A percentile compares a stretch with the other conserved stretches of the same genome.
Conservation (phyloP, 2,797 vertebrate species). For the Leuciscus waleckii region DNA sequence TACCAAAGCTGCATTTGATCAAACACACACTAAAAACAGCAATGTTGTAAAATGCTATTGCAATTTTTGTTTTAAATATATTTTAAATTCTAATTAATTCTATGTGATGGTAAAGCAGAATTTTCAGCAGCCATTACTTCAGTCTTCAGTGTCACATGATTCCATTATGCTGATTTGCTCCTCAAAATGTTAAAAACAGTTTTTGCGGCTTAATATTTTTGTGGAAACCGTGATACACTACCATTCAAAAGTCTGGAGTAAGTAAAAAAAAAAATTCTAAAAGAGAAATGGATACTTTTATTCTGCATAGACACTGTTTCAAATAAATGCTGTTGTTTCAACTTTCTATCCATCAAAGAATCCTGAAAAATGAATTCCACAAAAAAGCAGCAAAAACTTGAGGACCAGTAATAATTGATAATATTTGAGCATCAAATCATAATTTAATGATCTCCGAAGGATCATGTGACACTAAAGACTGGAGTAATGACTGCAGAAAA, state of each 20-base stretch:
- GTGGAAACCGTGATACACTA: neutral
- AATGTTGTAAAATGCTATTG: neutral
- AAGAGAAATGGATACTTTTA: neutral
- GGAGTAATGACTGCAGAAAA: neutral
- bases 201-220: neutral
- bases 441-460: neutral
- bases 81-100: neutral
- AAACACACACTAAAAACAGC: neutral
- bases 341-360: neutral
- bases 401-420: neutral
- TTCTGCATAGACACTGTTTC: neutral
- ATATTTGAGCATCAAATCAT: neutral
- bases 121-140: neutral
- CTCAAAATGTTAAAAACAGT: neutral
- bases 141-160: neutral
- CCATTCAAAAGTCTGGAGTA: neutral
- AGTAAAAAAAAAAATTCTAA: neutral
- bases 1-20: neutral
- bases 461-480: neutral
- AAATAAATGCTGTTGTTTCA: neutral
- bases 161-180: neutral
- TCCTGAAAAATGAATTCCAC: neutral
- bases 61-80: neutral
- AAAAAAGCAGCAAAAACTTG: neutral
- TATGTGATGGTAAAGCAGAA: neutral